phyloP scores from a whole-genome alignment of 1,140 invertebrate genomes.

The Philotrypesis tridentata region DNA sequence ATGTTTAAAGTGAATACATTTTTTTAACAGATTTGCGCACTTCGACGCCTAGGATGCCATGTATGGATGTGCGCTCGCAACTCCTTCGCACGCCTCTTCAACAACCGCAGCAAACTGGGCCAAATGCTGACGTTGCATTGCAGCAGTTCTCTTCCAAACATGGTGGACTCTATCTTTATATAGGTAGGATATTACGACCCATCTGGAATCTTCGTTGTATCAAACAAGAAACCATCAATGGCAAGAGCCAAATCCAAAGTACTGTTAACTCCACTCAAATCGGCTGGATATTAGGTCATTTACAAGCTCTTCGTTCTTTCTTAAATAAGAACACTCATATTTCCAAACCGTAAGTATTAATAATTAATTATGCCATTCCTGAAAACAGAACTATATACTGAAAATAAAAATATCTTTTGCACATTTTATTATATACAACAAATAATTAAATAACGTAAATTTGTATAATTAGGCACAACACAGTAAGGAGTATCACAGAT shows the following conservation, averaged over 20 bases:
- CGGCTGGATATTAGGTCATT: conserved; percentile 76
- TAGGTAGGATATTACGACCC: conserved; percentile 88
- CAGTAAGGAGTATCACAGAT: conserved; percentile 61
- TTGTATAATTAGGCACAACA: conserved; percentile 52
- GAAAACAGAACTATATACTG: background rate
- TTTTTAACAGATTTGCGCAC: conserved; percentile 60
- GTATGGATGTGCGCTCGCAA: conserved; percentile 57
- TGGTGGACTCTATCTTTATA: conserved; percentile 93
- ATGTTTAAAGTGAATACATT: background rate
- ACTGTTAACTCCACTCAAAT: conserved; percentile 76
- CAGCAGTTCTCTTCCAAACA: conserved; percentile 90
- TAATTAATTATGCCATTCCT: background rate
- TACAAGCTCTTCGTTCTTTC: conserved; percentile 79
- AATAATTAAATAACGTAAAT: background rate
- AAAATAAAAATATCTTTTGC: too few species aligned
- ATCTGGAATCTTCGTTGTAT: conserved; percentile 86
- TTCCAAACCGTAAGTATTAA: conserved; percentile 63
- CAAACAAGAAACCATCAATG: conserved; percentile 76
- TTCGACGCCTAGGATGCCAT: conserved; percentile 64
- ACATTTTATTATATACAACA: background rate
- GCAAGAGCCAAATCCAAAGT: conserved; percentile 76
- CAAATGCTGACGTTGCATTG: conserved; percentile 67
- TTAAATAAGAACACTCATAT: conserved; percentile 78
- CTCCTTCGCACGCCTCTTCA: conserved; percentile 53
- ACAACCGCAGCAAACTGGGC: conserved; percentile 53